Conservation (phyloP, 64 coral and sea anemone species). For the Acropora yongei region DNA sequence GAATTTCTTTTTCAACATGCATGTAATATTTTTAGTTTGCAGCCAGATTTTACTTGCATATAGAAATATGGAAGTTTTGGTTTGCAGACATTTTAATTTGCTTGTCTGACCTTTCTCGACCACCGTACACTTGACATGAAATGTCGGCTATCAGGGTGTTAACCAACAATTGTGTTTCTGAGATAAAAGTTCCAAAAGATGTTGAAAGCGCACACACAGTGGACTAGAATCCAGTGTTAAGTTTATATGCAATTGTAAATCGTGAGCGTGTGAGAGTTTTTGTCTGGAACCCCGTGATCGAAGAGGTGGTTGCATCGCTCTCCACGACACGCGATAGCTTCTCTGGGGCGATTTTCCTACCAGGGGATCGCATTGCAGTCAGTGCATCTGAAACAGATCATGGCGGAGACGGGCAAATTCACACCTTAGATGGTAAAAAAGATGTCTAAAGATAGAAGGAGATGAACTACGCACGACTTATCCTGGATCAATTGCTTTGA, state of each 20-base stretch:
- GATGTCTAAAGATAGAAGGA: neutral
- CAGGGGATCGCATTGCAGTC: neutral
- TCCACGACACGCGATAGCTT: neutral
- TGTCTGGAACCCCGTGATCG: conserved; percentile 1
- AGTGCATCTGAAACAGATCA: neutral
- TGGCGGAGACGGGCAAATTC: neutral
- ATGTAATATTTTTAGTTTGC: no score
- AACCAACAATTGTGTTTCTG: conserved; percentile 19
- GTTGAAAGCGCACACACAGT: neutral
- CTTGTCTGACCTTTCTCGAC: no score
- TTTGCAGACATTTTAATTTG: no score
- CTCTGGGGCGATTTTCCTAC: neutral
- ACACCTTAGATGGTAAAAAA: neutral
- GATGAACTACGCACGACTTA: neutral
- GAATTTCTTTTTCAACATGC: no score
- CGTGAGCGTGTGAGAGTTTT: neutral
- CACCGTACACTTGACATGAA: no score
- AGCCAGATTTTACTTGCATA: no score
- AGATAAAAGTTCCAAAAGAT: neutral
- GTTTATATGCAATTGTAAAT: neutral
- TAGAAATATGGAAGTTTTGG: no score
- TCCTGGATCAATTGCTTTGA: conserved; percentile 56
- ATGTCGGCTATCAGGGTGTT: neutral
- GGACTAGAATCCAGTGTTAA: conserved; percentile 13
- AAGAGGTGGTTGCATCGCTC: neutral